Evolutionary conservation across 2,888 invertebrate genomes (phyloP), one percentile per base, ranked within the genome.

Genomic region (Conistra vaccinii): DNA sequence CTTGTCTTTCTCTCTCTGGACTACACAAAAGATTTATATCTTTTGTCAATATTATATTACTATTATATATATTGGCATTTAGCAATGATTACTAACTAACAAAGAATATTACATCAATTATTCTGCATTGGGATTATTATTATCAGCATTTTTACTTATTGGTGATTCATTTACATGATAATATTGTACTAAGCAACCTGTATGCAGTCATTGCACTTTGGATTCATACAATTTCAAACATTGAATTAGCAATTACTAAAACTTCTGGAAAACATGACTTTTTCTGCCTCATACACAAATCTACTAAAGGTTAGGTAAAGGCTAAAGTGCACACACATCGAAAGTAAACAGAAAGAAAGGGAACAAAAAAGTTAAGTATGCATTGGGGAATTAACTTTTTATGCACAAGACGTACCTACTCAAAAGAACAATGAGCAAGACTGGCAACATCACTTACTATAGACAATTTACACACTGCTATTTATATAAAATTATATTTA

Each of bases 101-200:
- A 55, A 12, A 17, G 1, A 42, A 51, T 20, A 60, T 14, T 17
- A 35, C 9, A 45, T 42, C 60, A 60, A n/a, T 23, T 32, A 32
- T 32, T 65, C n/a, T 42, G 23, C 17, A 9, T n/a, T 14, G 3
- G n/a, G 45, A 70, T 76, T 61, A 79, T 35, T 14, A n/a, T 29
- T 60, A 78, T 78, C 70, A 61, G 53, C 29, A 60, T 10, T 53
- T 51, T 58, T 20, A 60, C 9, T 32, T 10, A 9, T 20, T 53
- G 7, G 3, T 79, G 53, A 76, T 61, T 35, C 53, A 69, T 61
- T 70, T 20, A 20, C 9, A 53, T 39, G 45, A 76, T 79, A 69
- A 78, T 58, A 39, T 26, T 32, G n/a, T n/a, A 7, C 23, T 23
- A 29, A 23, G 39, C 53, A 26, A 74, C 35, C 26, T n/a, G 23